Evolutionary conservation across 2,888 invertebrate species (phyloP).

Genomic region (Mesopsocus fuscifrons): DNA sequence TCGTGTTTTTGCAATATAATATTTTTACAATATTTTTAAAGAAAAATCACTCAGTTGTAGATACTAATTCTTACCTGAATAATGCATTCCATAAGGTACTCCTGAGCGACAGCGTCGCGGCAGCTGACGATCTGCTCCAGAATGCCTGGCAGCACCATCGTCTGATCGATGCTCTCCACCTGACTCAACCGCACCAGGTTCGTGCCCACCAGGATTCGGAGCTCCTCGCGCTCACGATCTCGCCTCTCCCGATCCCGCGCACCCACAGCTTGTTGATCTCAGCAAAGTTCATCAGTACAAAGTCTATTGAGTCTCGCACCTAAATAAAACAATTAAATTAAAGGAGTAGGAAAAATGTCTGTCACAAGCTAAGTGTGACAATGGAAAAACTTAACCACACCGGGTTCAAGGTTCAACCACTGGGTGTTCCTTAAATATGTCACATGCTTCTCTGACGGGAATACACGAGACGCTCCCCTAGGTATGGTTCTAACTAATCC

Average conservation of each 20-base stretch:
- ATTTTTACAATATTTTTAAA: constrained; percentile 6
- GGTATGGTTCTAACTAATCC: no score
- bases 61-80: constrained; percentile 55
- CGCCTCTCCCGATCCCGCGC: constrained; percentile 66
- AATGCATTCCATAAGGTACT: constrained; percentile 98
- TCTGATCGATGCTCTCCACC: constrained; percentile 82
- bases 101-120: constrained; percentile 94
- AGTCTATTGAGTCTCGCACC: constrained; percentile 90
- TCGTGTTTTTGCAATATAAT: no score
- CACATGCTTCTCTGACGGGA: no score
- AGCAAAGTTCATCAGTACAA: constrained; percentile 95
- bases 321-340: constrained; percentile 23
- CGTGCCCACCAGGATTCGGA: constrained; percentile 92
- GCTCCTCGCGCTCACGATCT: constrained; percentile 81
- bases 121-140: constrained; percentile 98
- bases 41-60: neutral
- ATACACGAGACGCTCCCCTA: no score
- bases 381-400: no score
- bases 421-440: no score
- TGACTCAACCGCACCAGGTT: constrained; percentile 94
- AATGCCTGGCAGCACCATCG: constrained; percentile 86
- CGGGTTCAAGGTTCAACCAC: no score
- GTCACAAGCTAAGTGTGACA: no score
- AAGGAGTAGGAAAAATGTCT: no score
- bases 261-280: constrained; percentile 99